Evolutionary conservation across 2,797 vertebrate species (phyloP), one percentile per base, ranked within the genome.

Genomic region (Mus caroli): DNA sequence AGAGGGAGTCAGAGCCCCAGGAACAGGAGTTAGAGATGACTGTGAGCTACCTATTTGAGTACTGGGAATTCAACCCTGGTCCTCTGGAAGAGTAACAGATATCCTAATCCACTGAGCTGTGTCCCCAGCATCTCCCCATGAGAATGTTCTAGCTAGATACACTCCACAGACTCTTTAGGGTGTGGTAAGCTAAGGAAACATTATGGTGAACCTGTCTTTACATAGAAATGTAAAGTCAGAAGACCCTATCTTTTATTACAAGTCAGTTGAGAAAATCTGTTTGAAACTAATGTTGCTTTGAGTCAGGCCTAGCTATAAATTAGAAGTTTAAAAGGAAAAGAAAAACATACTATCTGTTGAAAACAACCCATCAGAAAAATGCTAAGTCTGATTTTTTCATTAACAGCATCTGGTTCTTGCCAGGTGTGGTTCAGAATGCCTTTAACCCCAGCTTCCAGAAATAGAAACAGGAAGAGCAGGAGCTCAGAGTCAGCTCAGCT

Each of bases 271-370:
- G 67, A 37, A 75, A 82, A 91, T 15, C 80, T 9, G 24, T 92
- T 94, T 92, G 69, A 92, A 94, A 96, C 82, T 77, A 50, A 12
- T 24, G 92, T 15, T 79, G 40, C 40, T 95, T 88, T 95, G 58
- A 86, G 50, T 92, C 37, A 91, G 34, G 37, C 71, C 58, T 84
- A 79, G 43, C 22, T 88, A 79, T 24, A 93, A 28, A 10, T 83
- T 58, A 84, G 34, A 91, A 6, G 7, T 84, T 90, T 94, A 85
- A 73, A 87, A 76, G 54, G n/a, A 90, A 60, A 91, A 67, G 64
- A 5, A 96, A 94, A 94, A 64, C 11, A 28, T 34, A 46, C 13
- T 15, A 86, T 86, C 95, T 52, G 34, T 91, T 83, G 90, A 88
- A 93, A 93, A 86, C 2, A 90, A 96, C 73, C 3, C 10, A 52